These are phyloP conservation scores for Pycnonotus jocosus DNA, from an alignment of 2,113 vertebrate genomes.

Conservation along the genomic window DNA sequence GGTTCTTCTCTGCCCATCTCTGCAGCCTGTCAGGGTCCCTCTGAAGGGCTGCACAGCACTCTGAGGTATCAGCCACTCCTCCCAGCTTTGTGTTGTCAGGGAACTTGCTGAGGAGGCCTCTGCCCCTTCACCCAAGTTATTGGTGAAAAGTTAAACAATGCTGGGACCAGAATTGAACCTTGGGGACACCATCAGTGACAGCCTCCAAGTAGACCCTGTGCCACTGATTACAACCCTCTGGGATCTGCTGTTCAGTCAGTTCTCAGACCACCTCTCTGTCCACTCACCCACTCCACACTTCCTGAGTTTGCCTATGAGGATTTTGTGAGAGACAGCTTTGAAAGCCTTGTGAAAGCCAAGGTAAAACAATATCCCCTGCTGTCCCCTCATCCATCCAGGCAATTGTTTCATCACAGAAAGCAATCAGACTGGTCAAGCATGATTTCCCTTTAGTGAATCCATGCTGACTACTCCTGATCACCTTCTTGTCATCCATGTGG, in stretches of 20 bases:
- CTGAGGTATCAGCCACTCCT: fast-evolving
- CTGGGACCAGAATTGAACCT: fast-evolving
- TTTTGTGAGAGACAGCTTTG: no score
- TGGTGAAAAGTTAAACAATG: neutral
- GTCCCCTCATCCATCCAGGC: no score
- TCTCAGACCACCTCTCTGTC: no score
- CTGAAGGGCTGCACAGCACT: neutral
- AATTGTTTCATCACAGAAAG: no score
- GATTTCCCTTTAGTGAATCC: no score
- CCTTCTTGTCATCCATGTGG: no score
- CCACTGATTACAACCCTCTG: neutral
- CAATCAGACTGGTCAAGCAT: no score
- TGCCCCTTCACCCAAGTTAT: neutral
- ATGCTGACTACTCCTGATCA: no score
- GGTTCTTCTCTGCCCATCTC: neutral
- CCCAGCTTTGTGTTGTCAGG: neutral
- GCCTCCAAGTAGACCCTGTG: neutral
- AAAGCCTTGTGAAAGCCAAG: no score
- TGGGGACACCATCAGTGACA: neutral
- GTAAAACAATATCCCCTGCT: no score
- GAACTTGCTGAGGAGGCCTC: neutral
- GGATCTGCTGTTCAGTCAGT: neutral
- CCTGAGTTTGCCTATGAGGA: no score
- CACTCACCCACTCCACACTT: no score
- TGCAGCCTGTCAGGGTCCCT: fast-evolving